Conservation (phyloP, 2,113 vertebrate genomes). For the Tursiops truncatus region DNA sequence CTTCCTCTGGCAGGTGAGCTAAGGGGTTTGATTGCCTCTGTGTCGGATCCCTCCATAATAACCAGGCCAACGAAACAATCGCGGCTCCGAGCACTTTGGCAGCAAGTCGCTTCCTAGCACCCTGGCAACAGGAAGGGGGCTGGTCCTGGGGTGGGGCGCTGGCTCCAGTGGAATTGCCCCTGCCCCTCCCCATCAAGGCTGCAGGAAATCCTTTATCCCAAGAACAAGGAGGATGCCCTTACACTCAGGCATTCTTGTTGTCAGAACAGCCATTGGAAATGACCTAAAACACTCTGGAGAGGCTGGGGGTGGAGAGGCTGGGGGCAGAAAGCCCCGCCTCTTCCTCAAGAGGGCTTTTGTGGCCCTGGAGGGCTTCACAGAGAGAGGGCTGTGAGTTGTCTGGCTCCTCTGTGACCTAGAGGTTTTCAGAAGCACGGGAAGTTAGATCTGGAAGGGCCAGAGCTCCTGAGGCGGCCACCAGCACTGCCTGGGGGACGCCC, state of each 20-base stretch:
- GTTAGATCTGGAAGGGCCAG: not conserved
- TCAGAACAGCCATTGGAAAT: not conserved
- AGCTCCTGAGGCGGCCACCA: not conserved
- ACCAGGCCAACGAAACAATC: constrained; percentile 32
- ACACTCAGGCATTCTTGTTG: not conserved
- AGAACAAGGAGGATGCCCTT: not conserved
- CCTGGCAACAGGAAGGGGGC: not conserved
- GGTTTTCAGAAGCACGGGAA: not conserved
- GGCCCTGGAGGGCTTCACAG: not conserved
- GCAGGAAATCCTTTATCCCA: not conserved
- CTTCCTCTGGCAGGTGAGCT: constrained; percentile 59
- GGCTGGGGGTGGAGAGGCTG: not conserved
- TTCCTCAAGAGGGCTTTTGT: not conserved
- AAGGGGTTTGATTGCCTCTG: constrained; percentile 58
- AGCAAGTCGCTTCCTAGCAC: not conserved
- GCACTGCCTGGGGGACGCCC: too few relatives aligned
- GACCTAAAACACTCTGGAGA: not conserved
- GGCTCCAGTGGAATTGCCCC: not conserved
- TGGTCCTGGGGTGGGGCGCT: not conserved
- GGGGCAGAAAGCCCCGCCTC: not conserved
- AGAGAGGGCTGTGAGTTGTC: not conserved
- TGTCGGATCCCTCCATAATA: constrained; percentile 43
- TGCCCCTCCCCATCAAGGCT: not conserved
- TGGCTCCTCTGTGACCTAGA: not conserved
- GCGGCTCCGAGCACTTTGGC: not conserved